Evolutionary conservation across 2,888 invertebrate genomes (phyloP).

Genomic region (Nipponacmea schrenckii): DNA sequence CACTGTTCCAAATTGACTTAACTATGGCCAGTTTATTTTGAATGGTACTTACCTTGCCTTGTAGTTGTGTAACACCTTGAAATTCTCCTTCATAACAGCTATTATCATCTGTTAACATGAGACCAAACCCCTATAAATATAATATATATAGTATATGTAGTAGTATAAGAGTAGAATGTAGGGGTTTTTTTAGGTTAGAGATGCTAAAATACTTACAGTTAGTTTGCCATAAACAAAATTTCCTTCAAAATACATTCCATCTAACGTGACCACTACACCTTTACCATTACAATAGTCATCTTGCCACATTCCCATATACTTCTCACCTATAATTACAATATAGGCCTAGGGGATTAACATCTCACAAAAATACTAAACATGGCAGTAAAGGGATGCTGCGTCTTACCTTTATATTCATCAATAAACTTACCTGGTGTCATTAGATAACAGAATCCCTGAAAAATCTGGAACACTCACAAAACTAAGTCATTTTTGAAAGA

Average conservation of each 20-base stretch:
- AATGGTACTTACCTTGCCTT: slow-evolving; percentile 73
- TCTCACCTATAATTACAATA: slow-evolving; percentile 74
- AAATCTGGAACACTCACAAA: no score
- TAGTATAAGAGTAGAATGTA: background rate
- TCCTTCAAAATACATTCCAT: slow-evolving; percentile 92
- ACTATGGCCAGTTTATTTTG: no score
- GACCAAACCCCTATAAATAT: slow-evolving; percentile 79
- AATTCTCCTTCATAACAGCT: slow-evolving; percentile 91
- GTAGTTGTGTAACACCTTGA: slow-evolving; percentile 79
- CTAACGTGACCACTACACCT: slow-evolving; percentile 87
- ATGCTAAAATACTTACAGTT: slow-evolving; percentile 72
- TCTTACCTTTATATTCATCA: no score
- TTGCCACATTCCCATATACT: slow-evolving; percentile 89
- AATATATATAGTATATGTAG: background rate
- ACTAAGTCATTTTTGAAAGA: no score
- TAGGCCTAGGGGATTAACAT: background rate
- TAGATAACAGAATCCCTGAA: no score
- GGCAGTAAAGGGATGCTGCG: no score
- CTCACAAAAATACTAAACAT: no score
- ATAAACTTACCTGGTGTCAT: no score
- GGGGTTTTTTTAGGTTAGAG: no score
- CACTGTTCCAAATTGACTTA: no score
- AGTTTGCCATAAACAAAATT: slow-evolving; percentile 83
- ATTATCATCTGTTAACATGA: slow-evolving; percentile 88
- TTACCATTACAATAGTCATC: slow-evolving; percentile 86